Conservation (phyloP, 2,888 invertebrate species). For the Opisthograptis luteolata region DNA sequence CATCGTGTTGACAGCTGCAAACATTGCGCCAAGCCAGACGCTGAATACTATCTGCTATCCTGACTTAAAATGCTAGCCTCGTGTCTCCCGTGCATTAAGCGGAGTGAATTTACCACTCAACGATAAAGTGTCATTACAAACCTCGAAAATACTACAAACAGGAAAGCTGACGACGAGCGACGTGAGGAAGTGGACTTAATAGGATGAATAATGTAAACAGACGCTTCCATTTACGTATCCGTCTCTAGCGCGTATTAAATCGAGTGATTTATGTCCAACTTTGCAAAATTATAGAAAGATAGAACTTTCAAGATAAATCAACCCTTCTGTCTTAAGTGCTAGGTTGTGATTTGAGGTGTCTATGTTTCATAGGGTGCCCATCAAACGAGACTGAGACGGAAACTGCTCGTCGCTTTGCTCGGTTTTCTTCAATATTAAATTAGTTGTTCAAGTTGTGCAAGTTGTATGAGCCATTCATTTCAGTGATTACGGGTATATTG, state of each 20-base stretch:
- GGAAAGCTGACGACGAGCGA: slow-evolving; percentile 25
- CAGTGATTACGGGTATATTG: slow-evolving; percentile 12
- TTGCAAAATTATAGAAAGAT: slow-evolving; percentile 35
- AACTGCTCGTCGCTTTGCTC: slow-evolving; percentile 52
- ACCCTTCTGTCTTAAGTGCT: neutral
- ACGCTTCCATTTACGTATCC: slow-evolving; percentile 55
- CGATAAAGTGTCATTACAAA: neutral
- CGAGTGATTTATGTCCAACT: slow-evolving; percentile 53
- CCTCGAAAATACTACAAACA: neutral
- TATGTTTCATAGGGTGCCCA: neutral
- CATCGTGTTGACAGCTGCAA: too few species aligned
- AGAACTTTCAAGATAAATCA: neutral
- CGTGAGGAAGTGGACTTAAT: slow-evolving; percentile 34
- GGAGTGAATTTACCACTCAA: neutral
- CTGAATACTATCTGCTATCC: too few species aligned
- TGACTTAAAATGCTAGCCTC: too few species aligned
- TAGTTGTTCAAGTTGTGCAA: slow-evolving; percentile 20
- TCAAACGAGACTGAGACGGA: slow-evolving; percentile 51
- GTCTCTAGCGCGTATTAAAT: slow-evolving; percentile 55
- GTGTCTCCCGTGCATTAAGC: too few species aligned
- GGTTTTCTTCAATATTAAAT: slow-evolving; percentile 32
- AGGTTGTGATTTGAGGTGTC: neutral
- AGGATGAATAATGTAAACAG: slow-evolving; percentile 59
- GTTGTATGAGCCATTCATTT: slow-evolving; percentile 4
- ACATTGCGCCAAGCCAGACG: too few species aligned